Base-by-base conservation (phyloP, 2,888 invertebrate species). In the Drosophila mimica region DNA sequence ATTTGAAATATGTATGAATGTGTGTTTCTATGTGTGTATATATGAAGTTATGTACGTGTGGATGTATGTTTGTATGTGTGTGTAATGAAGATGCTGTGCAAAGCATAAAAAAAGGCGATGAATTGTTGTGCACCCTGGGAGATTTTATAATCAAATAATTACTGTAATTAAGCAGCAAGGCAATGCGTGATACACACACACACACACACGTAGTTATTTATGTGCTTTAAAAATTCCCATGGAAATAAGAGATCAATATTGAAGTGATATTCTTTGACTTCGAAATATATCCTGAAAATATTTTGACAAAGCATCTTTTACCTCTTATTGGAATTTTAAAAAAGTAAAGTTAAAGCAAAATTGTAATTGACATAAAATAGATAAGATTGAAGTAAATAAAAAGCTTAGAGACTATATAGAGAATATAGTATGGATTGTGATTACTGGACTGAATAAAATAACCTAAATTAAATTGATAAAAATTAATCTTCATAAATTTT, bases 61-160 rank as follows among this genome's bases (percentile, higher is more conserved):
- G 31, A n/a, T 46, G 13, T 59, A 54, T 33, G 48, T 66, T 34
- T 46, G 20, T 57, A 25, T 59, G n/a, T 34, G 36, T 34, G 31
- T 25, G 46, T 38, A 36, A 59, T 70, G 36, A 59, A 70, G 66
- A 66, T 53, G 61, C 25, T 60, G 46, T 61, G 62, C 40, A 46
- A 58, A 43, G 49, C 52, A 40, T 52, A 82, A 25, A 76, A 76
- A 83, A 78, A 67, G 68, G 61, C 73, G 60, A 72, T 57, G 68
- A 56, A 71, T 70, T 71, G 57, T 43, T 63, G 68, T 63, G 70
- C 83, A 64, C 89, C 90, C 89, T 82, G 77, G 90, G 89, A 90
- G 89, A 87, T 73, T 89, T 89, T 81, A 79, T 82, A 90, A 88
- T 88, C 82, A 87, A 88, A 78, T 88, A 89, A 90, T 88, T 81